Conservation (phyloP, 1,140 invertebrate genomes). For the Ectropis grisescens region DNA sequence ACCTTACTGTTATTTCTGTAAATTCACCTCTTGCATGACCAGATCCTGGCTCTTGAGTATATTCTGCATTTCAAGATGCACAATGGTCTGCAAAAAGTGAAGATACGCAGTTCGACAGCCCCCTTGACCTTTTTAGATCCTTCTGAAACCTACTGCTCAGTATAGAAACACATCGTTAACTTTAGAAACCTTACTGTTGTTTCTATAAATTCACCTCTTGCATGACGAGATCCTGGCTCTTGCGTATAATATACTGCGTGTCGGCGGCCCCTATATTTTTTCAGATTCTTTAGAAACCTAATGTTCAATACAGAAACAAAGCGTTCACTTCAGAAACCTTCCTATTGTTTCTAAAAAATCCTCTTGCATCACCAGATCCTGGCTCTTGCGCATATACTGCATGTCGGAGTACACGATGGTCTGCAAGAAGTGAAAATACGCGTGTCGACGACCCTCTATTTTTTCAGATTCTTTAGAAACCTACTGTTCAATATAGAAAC, state of each 20-base stretch:
- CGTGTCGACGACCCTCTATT: constrained; percentile 92
- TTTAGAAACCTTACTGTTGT: too few species aligned
- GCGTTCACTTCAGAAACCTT: too few species aligned
- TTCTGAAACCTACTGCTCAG: too few species aligned
- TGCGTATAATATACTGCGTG: constrained; percentile 94
- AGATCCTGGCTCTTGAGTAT: constrained; percentile 97
- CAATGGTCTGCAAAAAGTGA: constrained; percentile 96
- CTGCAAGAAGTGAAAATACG: constrained; percentile 97
- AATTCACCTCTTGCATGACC: constrained; percentile 99
- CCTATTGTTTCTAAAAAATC: too few species aligned
- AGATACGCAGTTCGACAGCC: constrained; percentile 94
- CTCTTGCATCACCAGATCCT: constrained; percentile 99
- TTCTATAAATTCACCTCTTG: too few species aligned
- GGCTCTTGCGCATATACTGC: constrained; percentile 95
- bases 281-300: too few species aligned
- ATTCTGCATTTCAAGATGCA: constrained; percentile 96
- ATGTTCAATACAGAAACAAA: too few species aligned
- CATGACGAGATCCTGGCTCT: constrained; percentile 98
- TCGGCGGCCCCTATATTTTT: constrained; percentile 95
- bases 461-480: too few species aligned
- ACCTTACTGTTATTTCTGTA: too few species aligned
- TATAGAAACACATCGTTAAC: too few species aligned
- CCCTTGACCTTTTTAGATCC: too few species aligned
- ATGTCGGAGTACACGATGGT: constrained; percentile 97
- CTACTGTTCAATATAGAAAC: too few species aligned